Conservation (phyloP, 2,797 vertebrate species). For the Fistularia tabacaria region DNA sequence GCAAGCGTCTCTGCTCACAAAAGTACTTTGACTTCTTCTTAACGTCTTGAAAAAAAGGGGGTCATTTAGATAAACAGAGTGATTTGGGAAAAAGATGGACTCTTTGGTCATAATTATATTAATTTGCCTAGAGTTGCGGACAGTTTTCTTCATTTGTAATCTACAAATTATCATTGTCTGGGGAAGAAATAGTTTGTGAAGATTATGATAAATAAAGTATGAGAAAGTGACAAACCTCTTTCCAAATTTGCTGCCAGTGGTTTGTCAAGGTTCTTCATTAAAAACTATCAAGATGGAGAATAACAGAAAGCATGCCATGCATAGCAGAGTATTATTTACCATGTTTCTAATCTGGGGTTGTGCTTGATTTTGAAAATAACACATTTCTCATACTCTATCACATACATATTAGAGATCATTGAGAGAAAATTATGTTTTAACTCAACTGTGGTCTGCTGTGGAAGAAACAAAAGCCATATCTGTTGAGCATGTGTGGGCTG, state of each 20-base stretch:
- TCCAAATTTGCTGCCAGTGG: constrained; percentile 16
- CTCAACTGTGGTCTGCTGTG: constrained; percentile 5
- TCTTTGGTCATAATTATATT: constrained; percentile 21
- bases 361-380: constrained; percentile 29
- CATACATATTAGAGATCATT: constrained; percentile 27
- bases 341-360: constrained; percentile 32
- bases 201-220: constrained; percentile 24
- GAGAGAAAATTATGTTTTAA: constrained; percentile 22
- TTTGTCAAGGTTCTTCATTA: constrained; percentile 40
- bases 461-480: constrained; percentile 3
- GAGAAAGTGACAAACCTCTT: constrained; percentile 22
- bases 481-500: constrained; percentile 7
- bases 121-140: constrained; percentile 5
- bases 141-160: constrained; percentile 3
- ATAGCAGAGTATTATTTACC: constrained; percentile 14
- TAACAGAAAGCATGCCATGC: constrained; percentile 32
- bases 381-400: constrained; percentile 20
- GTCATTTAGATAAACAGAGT: background rate
- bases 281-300: constrained; percentile 23
- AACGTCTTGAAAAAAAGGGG: background rate
- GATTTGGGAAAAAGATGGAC: too few relatives aligned
- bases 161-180: constrained; percentile 14
- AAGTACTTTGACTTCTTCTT: background rate
- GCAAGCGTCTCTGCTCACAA: too few relatives aligned
- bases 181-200: constrained; percentile 10